Percentiles rank a stretch among this genome's conserved stretches.
Evolutionary conservation across 92 coral and sea anemone species (phyloP).

Genomic region (Bergia puertoricense): DNA sequence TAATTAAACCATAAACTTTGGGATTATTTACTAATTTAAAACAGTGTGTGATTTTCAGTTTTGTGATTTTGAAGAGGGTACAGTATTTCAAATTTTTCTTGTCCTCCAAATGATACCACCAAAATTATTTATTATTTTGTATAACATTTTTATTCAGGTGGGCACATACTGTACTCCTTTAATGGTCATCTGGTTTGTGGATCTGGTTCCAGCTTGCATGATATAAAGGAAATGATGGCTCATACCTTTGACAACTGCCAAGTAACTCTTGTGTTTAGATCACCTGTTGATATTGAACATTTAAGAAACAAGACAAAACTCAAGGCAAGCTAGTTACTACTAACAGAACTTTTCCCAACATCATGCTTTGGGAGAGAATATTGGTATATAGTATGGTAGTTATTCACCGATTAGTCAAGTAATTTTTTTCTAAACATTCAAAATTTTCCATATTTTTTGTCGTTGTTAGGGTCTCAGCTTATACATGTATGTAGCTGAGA

Average conservation of each 20-base stretch:
- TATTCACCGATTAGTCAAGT: too few relatives aligned
- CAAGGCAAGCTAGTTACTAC: conserved; percentile 38
- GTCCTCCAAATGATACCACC: background rate
- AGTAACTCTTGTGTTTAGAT: conserved; percentile 73
- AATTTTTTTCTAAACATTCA: too few relatives aligned
- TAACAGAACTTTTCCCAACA: too few relatives aligned
- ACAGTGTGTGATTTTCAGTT: too few relatives aligned
- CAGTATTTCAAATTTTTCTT: background rate
- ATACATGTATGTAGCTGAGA: too few relatives aligned
- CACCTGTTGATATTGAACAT: conserved; percentile 51
- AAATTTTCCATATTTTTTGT: too few relatives aligned
- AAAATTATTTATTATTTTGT: background rate
- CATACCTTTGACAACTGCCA: conserved; percentile 65
- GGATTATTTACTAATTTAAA: too few relatives aligned
- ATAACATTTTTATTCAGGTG: conserved; percentile 52
- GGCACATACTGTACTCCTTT: conserved; percentile 64
- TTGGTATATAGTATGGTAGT: too few relatives aligned
- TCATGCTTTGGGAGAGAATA: too few relatives aligned
- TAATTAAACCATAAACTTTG: too few relatives aligned
- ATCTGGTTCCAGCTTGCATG: conserved; percentile 67
- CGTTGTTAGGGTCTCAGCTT: too few relatives aligned
- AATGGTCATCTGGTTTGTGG: conserved; percentile 81
- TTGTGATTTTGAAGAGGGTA: too few relatives aligned
- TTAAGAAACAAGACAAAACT: conserved; percentile 49
- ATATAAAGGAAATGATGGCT: conserved; percentile 61